Evolutionary conservation across 2,797 vertebrate genomes (phyloP).

Genomic region (Parotocinclus haroldoi): DNA sequence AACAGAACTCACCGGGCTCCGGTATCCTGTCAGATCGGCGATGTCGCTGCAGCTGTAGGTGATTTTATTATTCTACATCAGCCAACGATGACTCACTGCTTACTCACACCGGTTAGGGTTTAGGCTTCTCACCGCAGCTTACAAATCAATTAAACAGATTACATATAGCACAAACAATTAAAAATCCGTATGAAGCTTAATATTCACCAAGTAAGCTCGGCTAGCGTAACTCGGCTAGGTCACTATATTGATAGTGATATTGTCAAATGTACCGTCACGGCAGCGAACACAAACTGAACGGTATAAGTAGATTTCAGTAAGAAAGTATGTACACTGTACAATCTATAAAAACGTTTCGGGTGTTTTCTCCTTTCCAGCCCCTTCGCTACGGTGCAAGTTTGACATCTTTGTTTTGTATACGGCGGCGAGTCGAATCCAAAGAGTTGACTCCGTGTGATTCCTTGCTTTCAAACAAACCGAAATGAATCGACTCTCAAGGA

Average conservation of each 20-base stretch:
- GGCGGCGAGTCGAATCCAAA: neutral
- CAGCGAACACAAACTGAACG: too few relatives aligned
- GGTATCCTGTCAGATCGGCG: neutral
- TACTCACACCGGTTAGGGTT: neutral
- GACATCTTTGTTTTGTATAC: constrained; percentile 21
- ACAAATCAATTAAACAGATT: too few relatives aligned
- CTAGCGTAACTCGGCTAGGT: too few relatives aligned
- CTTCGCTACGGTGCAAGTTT: constrained; percentile 4
- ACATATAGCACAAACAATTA: too few relatives aligned
- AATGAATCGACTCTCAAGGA: too few relatives aligned
- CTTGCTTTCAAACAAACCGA: neutral
- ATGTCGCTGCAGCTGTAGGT: constrained; percentile 1
- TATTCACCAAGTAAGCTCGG: too few relatives aligned
- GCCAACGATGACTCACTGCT: constrained; percentile 1
- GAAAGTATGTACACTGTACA: neutral
- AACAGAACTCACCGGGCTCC: too few relatives aligned
- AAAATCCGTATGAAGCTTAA: too few relatives aligned
- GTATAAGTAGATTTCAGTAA: neutral
- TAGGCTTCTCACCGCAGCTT: too few relatives aligned
- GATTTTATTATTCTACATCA: neutral
- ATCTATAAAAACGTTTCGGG: neutral
- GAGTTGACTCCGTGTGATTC: constrained; percentile 9
- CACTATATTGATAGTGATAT: too few relatives aligned
- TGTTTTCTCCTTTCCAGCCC: neutral
- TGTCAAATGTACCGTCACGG: too few relatives aligned